Evolutionary conservation across 1,140 invertebrate genomes (phyloP).

Genomic region (Orchestia grillus): DNA sequence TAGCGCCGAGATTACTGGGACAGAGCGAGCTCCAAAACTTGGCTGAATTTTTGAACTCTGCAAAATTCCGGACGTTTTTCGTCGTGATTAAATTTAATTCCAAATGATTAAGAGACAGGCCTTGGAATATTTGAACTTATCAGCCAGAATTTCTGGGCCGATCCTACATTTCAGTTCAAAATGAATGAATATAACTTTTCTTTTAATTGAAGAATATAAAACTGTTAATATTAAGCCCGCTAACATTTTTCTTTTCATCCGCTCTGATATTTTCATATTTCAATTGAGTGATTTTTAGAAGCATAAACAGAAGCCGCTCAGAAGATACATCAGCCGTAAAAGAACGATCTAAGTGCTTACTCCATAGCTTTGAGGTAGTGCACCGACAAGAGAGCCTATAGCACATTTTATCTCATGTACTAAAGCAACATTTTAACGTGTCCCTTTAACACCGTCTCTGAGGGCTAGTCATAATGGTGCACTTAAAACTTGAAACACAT

Average conservation of each 20-base stretch:
- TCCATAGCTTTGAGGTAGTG: not conserved
- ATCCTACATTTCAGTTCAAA: not conserved
- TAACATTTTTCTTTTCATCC: not conserved
- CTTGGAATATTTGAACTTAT: not conserved
- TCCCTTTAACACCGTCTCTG: too few relatives aligned
- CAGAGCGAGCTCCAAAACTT: not conserved
- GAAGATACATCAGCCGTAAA: not conserved
- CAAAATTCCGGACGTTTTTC: not conserved
- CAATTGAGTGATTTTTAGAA: too few relatives aligned
- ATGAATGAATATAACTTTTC: not conserved
- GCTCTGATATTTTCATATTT: too few relatives aligned
- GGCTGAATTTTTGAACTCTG: not conserved
- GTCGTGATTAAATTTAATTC: not conserved
- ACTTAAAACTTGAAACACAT: too few relatives aligned
- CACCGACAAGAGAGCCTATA: too few relatives aligned
- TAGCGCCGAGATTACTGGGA: not conserved
- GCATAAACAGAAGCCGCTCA: not conserved
- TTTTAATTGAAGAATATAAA: not conserved
- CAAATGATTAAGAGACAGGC: not conserved
- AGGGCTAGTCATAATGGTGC: too few relatives aligned
- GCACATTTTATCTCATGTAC: too few relatives aligned
- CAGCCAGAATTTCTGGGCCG: not conserved
- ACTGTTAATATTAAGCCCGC: not conserved
- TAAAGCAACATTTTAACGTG: too few relatives aligned
- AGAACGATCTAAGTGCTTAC: not conserved